Evolutionary conservation across 1,140 invertebrate genomes (phyloP).

Genomic region (Drosophila murphyi): DNA sequence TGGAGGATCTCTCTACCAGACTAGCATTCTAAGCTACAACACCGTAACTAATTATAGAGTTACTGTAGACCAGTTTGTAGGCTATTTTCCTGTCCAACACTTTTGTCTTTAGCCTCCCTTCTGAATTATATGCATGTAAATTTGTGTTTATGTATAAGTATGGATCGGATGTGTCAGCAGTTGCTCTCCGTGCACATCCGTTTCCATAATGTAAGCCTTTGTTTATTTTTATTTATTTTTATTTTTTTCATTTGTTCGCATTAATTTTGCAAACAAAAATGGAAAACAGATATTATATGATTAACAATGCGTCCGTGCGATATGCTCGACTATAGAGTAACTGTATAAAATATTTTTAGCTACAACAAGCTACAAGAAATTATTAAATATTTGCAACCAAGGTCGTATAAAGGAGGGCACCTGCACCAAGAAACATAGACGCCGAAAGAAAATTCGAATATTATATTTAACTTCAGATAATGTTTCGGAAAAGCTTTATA

Average conservation of each 20-base stretch:
- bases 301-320: background rate
- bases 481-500: no score
- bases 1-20: background rate
- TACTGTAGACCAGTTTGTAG: background rate
- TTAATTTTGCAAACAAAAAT: conserved; percentile 42
- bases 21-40: no score
- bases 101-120: background rate
- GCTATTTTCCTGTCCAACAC: background rate
- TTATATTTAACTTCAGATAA: no score
- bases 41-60: no score
- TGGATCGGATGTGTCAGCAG: conserved; percentile 45
- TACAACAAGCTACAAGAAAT: background rate
- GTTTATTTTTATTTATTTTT: no score
- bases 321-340: background rate
- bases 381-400: no score
- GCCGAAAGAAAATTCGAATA: no score
- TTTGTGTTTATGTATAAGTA: conserved; percentile 8
- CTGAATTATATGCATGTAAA: background rate
- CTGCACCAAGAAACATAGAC: no score
- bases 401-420: no score
- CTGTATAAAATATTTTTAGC: background rate
- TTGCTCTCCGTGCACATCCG: conserved; percentile 47
- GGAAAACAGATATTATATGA: background rate
- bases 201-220: conserved; percentile 43
- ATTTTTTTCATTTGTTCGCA: conserved; percentile 32